Percentiles rank a stretch among this genome's conserved stretches.
Conservation (phyloP, 2,888 invertebrate species). For the Ornithoptera alexandrae region DNA sequence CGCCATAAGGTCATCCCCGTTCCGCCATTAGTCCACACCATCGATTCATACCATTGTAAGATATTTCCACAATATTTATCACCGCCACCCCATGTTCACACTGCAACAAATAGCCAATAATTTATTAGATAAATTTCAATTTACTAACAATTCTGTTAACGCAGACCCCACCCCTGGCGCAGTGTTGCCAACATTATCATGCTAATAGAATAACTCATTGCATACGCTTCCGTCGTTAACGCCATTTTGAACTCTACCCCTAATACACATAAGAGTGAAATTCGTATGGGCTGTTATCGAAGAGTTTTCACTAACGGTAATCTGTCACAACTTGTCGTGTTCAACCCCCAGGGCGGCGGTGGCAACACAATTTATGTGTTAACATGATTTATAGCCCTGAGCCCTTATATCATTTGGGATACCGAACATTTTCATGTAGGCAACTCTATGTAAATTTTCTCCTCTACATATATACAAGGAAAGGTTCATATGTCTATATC, state of each 20-base stretch:
- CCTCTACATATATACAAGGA: too few species aligned
- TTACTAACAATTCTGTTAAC: constrained; percentile 65
- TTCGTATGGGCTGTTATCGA: constrained; percentile 22
- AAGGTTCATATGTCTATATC: background rate
- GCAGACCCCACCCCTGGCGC: constrained; percentile 46
- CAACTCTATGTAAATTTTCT: background rate
- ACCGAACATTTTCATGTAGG: constrained; percentile 23
- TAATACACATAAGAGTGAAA: constrained; percentile 33
- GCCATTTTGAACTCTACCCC: constrained; percentile 27
- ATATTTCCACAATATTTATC: constrained; percentile 29
- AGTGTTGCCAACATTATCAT: constrained; percentile 64
- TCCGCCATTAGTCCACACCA: background rate
- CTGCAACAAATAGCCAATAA: constrained; percentile 56
- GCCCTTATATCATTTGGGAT: constrained; percentile 47
- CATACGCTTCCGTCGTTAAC: constrained; percentile 31
- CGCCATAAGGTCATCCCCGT: background rate
- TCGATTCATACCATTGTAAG: constrained; percentile 19
- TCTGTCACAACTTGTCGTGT: constrained; percentile 43
- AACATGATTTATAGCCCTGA: constrained; percentile 71
- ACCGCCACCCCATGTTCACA: constrained; percentile 33
- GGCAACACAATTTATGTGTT: constrained; percentile 74
- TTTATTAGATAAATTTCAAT: constrained; percentile 78
- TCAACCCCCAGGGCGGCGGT: constrained; percentile 58
- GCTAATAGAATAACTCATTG: constrained; percentile 57
- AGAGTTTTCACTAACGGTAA: constrained; percentile 36